A percentile compares a stretch with the other conserved stretches of the same genome.
phyloP scores from a whole-genome alignment of 2,113 vertebrate genomes.

The Bombycilla garrulus region DNA sequence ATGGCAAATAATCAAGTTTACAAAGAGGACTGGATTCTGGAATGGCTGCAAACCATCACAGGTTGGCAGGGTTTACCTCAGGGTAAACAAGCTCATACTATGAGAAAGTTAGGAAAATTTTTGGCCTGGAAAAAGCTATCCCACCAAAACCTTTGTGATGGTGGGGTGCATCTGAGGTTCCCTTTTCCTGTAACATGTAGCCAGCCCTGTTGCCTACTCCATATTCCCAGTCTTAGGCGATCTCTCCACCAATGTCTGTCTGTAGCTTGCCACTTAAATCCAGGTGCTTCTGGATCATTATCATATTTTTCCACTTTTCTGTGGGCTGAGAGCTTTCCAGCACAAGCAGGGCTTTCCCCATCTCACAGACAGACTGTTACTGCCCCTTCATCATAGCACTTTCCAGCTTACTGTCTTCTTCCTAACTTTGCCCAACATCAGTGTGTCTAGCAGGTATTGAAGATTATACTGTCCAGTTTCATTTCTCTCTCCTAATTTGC shows the following conservation, averaged over 20 bases:
- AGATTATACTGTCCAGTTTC: conserved; percentile 59
- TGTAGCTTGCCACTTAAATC: background rate
- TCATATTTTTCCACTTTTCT: background rate
- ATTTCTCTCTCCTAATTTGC: conserved; percentile 69
- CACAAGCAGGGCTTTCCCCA: background rate
- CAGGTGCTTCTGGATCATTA: background rate
- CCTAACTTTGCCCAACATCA: conserved; percentile 35
- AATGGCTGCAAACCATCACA: background rate
- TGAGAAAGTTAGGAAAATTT: background rate
- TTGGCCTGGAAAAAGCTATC: background rate
- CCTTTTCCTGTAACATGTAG: background rate
- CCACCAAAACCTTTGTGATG: background rate
- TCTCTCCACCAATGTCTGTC: background rate
- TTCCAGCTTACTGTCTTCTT: conserved; percentile 16
- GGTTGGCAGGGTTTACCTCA: too few relatives aligned
- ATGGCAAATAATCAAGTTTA: background rate
- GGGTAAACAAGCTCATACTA: background rate
- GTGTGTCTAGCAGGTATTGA: conserved; percentile 34
- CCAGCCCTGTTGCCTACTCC: background rate
- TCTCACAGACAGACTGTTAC: background rate
- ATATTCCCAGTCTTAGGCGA: background rate
- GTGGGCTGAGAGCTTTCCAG: background rate
- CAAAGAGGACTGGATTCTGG: background rate
- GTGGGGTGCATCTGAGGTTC: background rate
- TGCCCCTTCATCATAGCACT: background rate